Evolutionary conservation across 2,888 invertebrate genomes (phyloP).

Genomic region (Acleris cristana): DNA sequence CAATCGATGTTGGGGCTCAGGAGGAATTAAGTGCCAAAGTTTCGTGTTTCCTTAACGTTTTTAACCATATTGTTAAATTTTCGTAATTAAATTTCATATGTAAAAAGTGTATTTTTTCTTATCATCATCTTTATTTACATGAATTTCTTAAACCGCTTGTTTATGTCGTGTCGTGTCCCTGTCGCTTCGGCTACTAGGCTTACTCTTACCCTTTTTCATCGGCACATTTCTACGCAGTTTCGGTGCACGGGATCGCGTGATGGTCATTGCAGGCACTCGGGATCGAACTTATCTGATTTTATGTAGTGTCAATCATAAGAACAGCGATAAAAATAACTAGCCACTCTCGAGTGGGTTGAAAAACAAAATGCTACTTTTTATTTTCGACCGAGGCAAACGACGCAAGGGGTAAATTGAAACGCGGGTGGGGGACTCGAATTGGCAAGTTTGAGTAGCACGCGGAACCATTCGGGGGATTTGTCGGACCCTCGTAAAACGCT

Average conservation of each 20-base stretch:
- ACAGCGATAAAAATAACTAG: slow-evolving; percentile 58
- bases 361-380: slow-evolving; percentile 65
- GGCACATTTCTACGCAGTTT: slow-evolving; percentile 1
- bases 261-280: slow-evolving; percentile 23
- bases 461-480: slow-evolving; percentile 64
- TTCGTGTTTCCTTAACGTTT: not conserved
- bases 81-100: not conserved
- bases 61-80: not conserved
- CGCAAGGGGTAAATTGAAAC: slow-evolving; percentile 73
- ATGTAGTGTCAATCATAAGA: slow-evolving; percentile 40
- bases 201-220: slow-evolving; percentile 2
- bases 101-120: not conserved
- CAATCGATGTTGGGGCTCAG: slow-evolving; percentile 38
- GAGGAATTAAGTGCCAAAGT: slow-evolving; percentile 13
- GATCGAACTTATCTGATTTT: slow-evolving; percentile 31
- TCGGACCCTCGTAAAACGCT: slow-evolving; percentile 71
- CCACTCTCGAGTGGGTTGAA: slow-evolving; percentile 51
- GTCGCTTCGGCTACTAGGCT: not conserved
- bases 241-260: slow-evolving; percentile 6
- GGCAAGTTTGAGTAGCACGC: slow-evolving; percentile 61
- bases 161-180: not conserved
- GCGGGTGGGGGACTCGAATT: slow-evolving; percentile 59
- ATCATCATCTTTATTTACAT: not conserved
- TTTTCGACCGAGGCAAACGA: slow-evolving; percentile 53
- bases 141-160: not conserved